Evolutionary conservation across 2,888 invertebrate genomes (phyloP), one percentile per base, ranked within the genome.

Genomic region (Lycaena phlaeas): DNA sequence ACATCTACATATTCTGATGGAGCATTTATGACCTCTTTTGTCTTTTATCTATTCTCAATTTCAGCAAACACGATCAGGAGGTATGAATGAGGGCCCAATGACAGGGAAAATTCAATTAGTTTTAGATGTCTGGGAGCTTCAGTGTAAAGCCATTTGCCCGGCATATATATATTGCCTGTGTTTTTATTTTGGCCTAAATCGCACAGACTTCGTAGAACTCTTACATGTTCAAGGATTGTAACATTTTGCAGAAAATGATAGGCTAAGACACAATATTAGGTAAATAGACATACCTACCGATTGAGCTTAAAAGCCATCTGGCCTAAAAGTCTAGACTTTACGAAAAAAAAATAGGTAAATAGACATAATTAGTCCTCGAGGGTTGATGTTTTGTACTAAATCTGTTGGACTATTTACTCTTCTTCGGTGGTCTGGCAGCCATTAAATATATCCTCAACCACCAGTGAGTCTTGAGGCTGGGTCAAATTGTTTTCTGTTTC

Each of bases 141-240:
- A 2, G 31, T 29, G 10, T 15, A 31, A 7, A 56, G 42, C 54
- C 54, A 61, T 26, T 50, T 50, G 7, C 49, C 46, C 7, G 53
- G 44, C 57, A 58, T 58, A 4, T 46, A 40, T 11, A 59, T 38
- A 48, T 60, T 50, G 10, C 49, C 54, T 18, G 18, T 31, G 15
- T 31, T 31, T n/a, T 31, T 31, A 15, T 31, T 17, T 15, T 17
- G 17, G 14, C 17, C 31, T 10, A 15, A 14, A 29, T 31, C 31
- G 10, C n/a, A 31, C 10, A 31, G 10, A 15, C 9, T 31, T 14
- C 17, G 14, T 17, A 31, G 15, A 31, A 17, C 15, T 15, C 15
- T 31, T 15, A 31, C 31, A 18, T 18, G 3, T 3, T 18, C 18
- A 18, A 5, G 4, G 4, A 18, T 18, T 4, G 3, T 18, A 18